phyloP scores from a whole-genome alignment of 2,888 invertebrate genomes.

The Eilema caniola region DNA sequence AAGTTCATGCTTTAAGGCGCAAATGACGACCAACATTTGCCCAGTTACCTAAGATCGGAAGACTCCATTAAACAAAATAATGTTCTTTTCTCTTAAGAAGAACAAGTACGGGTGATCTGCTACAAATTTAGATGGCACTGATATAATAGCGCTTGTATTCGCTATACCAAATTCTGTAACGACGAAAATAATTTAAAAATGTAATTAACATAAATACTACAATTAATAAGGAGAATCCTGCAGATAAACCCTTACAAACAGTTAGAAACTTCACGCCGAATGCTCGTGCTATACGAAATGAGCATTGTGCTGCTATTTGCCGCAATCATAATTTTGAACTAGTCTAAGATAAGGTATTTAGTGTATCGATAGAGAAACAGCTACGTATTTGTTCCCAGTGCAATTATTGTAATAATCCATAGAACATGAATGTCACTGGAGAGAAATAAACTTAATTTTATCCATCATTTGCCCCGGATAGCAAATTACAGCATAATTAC shows the following conservation, averaged over 20 bases:
- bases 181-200: conserved; percentile 4
- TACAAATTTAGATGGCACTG: conserved; percentile 35
- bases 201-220: neutral
- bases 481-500: no score
- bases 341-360: no score
- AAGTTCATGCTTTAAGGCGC: conserved; percentile 13
- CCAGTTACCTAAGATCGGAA: conserved; percentile 54
- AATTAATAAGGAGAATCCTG: neutral
- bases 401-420: neutral
- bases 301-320: no score
- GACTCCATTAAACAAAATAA: conserved; percentile 58
- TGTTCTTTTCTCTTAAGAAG: conserved; percentile 49
- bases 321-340: neutral
- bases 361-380: no score
- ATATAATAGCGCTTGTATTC: conserved; percentile 13
- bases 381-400: no score
- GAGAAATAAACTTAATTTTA: neutral
- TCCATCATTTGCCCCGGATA: neutral
- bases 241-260: neutral
- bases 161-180: conserved; percentile 19
- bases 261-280: no score
- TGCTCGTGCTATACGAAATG: neutral
- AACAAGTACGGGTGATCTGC: conserved; percentile 67
- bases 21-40: conserved; percentile 7
- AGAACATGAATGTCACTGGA: neutral